These are phyloP conservation scores for Drosophila aff. DNA, from an alignment of 1,140 invertebrate species.

Conservation along the genomic window DNA sequence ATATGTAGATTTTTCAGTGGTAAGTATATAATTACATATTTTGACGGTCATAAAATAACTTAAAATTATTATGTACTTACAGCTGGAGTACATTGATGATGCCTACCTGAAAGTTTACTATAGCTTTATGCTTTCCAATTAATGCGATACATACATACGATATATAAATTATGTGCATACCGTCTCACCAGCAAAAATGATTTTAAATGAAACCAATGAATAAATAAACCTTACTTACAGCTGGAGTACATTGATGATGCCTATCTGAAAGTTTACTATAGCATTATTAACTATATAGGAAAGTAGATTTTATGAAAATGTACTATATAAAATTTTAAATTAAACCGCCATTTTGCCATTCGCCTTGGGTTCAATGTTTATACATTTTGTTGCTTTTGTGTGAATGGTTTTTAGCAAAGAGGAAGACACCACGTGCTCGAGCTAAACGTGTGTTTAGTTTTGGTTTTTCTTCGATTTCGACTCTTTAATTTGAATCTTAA, in stretches of 20 bases:
- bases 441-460: constrained; percentile 11
- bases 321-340: neutral
- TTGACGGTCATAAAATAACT: neutral
- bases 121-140: constrained; percentile 36
- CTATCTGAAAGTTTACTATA: neutral
- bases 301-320: too few relatives aligned
- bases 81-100: neutral
- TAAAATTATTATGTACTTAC: neutral
- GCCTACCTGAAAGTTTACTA: neutral
- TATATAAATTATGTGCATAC: constrained; percentile 34
- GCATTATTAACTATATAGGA: neutral
- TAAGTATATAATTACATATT: neutral
- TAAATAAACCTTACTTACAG: constrained; percentile 12
- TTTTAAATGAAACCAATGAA: constrained; percentile 43
- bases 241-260: neutral
- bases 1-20: neutral
- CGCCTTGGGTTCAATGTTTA: neutral
- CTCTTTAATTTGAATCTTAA: neutral
- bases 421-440: constrained; percentile 46
- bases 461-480: neutral
- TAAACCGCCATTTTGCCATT: constrained; percentile 1
- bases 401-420: constrained; percentile 15
- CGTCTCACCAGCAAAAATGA: constrained; percentile 38
- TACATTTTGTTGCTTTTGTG: neutral
- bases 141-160: constrained; percentile 16